Base-by-base conservation (phyloP, 2,888 invertebrate species). In the Ormyrus nitidulus region DNA sequence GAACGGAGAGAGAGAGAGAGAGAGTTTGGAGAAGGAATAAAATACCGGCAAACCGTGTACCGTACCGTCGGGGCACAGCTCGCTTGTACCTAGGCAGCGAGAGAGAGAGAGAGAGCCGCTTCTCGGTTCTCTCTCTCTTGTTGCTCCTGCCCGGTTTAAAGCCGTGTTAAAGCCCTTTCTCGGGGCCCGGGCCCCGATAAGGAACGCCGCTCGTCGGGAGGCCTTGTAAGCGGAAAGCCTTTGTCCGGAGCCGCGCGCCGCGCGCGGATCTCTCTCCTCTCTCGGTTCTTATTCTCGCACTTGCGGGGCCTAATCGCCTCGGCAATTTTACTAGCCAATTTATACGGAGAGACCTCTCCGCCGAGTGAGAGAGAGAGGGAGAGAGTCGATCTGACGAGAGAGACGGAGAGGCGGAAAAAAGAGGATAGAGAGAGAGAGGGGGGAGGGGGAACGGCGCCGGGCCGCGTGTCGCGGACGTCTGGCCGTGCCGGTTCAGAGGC, bases 391-490 rank as follows among this genome's bases (percentile, higher is more conserved):
- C 46, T 7, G 56, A 64, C 61, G 49, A 34, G 68, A 34, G 65
- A 13, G 48, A 4, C 53, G 2, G 68, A 48, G 56, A 64, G 65
- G 62, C 10, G 49, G 34, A 81, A 62, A 83, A 74, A 70, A 80
- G 59, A 66, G 76, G 82, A 82, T 44, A 81, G 84, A 84, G 84
- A 81, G 86, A 83, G 84, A 88, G 34, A 66, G 76, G 82, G 82
- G 48, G 81, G 83, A 84, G 84, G 81, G 86, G 83, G 84, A 88
- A 85, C 89, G 90, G 89, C 90, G 90, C 90, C 89, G 89, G 85
- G 85, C 88, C 87, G 87, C 87, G 87, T 89, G 90, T 90, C 88
- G 88, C 84, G 87, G 87, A 88, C 88, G 89, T 89, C 89, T 89
- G 89, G 86, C 87, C 53, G 61, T n/a, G 46, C 65, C 34, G 62